These are phyloP conservation scores for Rhinogobius similis DNA, from an alignment of 2,113 vertebrate genomes.

Conservation along the genomic window DNA sequence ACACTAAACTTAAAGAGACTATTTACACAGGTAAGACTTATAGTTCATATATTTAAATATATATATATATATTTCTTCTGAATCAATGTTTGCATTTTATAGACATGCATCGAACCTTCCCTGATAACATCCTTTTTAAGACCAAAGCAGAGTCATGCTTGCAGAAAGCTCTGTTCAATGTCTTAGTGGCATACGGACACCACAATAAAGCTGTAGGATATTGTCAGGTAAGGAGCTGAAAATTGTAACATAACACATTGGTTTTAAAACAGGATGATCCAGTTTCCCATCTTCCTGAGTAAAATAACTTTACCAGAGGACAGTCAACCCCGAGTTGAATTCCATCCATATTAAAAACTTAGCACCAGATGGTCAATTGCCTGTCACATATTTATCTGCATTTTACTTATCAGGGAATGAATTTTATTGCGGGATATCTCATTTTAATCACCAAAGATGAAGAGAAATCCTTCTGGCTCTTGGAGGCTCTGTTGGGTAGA, in stretches of 20 bases:
- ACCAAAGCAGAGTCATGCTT: constrained; percentile 83
- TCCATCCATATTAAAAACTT: background rate
- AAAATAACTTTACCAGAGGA: background rate
- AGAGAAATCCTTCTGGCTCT: constrained; percentile 93
- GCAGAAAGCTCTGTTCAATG: constrained; percentile 84
- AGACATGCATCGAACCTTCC: constrained; percentile 98
- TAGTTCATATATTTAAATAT: background rate
- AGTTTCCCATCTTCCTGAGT: background rate
- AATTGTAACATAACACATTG: constrained; percentile 7
- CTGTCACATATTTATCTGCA: background rate
- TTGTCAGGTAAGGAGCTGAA: constrained; percentile 84
- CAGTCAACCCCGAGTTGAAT: background rate
- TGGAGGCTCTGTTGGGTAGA: constrained; percentile 89
- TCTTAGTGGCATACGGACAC: constrained; percentile 90
- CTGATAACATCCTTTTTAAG: constrained; percentile 90
- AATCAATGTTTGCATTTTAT: constrained; percentile 7
- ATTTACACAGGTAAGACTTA: constrained; percentile 83
- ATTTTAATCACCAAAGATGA: constrained; percentile 91
- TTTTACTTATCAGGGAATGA: constrained; percentile 88
- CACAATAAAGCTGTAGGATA: constrained; percentile 91
- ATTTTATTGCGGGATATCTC: constrained; percentile 93
- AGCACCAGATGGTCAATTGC: background rate
- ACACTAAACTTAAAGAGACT: constrained; percentile 83
- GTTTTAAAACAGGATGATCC: constrained; percentile 17
- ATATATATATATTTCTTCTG: background rate